These are phyloP conservation scores for Bellardia pandia DNA, from an alignment of 2,888 invertebrate species.

Conservation along the genomic window DNA sequence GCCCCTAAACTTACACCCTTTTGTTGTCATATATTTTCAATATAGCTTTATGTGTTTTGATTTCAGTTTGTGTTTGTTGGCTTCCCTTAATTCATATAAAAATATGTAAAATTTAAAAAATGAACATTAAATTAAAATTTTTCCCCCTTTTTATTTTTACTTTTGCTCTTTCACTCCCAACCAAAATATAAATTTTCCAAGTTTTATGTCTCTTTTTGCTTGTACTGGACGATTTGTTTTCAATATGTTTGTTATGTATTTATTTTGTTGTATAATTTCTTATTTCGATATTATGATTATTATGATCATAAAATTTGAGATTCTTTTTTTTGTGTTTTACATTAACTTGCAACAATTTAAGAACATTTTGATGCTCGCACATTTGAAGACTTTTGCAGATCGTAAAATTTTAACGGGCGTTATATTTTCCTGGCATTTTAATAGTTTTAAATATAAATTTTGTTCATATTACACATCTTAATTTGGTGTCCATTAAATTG, in stretches of 20 bases:
- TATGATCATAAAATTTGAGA: slow-evolving; percentile 36
- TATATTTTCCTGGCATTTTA: slow-evolving; percentile 20
- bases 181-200: slow-evolving; percentile 56
- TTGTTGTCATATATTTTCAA: slow-evolving; percentile 6
- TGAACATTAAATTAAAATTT: slow-evolving; percentile 48
- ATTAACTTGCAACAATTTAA: slow-evolving; percentile 60
- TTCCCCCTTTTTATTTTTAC: slow-evolving; percentile 36
- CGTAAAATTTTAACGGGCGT: slow-evolving; percentile 51
- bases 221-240: slow-evolving; percentile 36
- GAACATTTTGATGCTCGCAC: slow-evolving; percentile 19
- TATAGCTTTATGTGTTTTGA: slow-evolving; percentile 36
- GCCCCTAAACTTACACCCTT: background rate
- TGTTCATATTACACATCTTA: slow-evolving; percentile 39
- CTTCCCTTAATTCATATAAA: slow-evolving; percentile 51
- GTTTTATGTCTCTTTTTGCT: slow-evolving; percentile 38
- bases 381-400: slow-evolving; percentile 58
- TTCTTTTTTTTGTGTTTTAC: background rate
- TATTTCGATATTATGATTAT: slow-evolving; percentile 20
- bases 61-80: background rate
- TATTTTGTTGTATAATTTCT: background rate
- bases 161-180: slow-evolving; percentile 36
- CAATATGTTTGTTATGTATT: background rate
- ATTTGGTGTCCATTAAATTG: slow-evolving; percentile 55
- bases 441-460: slow-evolving; percentile 46
- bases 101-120: slow-evolving; percentile 54